phyloP scores from a whole-genome alignment of 2,797 vertebrate genomes.

The Coilia nasus region DNA sequence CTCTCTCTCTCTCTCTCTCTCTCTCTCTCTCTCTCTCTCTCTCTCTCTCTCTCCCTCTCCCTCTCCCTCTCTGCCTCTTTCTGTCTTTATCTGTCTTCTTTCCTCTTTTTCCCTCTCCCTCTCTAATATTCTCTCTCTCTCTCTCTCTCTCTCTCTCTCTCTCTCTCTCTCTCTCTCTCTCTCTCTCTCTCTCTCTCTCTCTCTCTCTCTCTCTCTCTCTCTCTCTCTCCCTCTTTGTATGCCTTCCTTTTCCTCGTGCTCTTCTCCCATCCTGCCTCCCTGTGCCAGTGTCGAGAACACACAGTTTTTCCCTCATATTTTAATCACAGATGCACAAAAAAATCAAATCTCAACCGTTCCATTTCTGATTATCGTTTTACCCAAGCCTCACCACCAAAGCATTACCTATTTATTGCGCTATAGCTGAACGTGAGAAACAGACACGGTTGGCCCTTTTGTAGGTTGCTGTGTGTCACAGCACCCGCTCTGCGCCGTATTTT shows the following conservation, averaged over 20 bases:
- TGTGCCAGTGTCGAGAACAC: conserved; percentile 50
- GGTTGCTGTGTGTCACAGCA: background rate
- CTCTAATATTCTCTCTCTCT: background rate
- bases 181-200: background rate
- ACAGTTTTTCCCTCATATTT: background rate
- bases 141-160: background rate
- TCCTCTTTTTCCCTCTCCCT: background rate
- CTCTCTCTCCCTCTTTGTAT: background rate
- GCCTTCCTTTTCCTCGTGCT: conserved; percentile 20
- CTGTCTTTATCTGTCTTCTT: background rate
- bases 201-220: too few species aligned
- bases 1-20: conserved; percentile 4
- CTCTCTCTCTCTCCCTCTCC: background rate
- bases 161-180: background rate
- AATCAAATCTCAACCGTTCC: conserved; percentile 54
- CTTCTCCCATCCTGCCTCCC: conserved; percentile 45
- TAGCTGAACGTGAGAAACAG: background rate
- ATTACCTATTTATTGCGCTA: conserved; percentile 69
- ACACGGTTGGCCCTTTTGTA: background rate
- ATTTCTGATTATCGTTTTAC: conserved; percentile 73
- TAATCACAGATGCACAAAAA: conserved; percentile 39
- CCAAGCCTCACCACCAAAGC: conserved; percentile 62
- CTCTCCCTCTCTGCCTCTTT: conserved; percentile 61
- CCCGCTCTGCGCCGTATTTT: background rate
- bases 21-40: conserved; percentile 13